These are phyloP conservation scores for Eumerus sabulonum DNA, from an alignment of 2,888 invertebrate species.

Conservation along the genomic window DNA sequence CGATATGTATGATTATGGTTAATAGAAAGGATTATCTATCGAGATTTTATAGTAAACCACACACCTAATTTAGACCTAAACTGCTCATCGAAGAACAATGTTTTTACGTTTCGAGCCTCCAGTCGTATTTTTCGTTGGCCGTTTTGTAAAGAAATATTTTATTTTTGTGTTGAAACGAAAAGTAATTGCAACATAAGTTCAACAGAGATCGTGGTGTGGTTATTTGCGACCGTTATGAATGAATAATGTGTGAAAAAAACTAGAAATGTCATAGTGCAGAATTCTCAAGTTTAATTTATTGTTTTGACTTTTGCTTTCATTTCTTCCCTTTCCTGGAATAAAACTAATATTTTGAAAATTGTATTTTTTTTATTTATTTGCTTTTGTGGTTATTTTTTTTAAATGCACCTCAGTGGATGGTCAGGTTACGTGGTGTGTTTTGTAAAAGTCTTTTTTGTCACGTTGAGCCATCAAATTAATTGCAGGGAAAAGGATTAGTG, in stretches of 20 bases:
- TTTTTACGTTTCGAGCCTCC: conserved; percentile 8
- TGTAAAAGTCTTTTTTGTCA: no score
- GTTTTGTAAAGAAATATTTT: conserved; percentile 13
- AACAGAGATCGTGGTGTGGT: conserved; percentile 9
- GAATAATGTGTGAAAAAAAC: conserved; percentile 1
- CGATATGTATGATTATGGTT: no score
- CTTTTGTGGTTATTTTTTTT: background rate
- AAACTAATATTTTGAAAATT: conserved; percentile 63
- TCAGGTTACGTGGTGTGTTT: no score
- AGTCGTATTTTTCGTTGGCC: conserved; percentile 7
- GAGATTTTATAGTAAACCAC: conserved; percentile 22
- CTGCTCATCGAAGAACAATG: conserved; percentile 22
- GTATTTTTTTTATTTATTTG: background rate
- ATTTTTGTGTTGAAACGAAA: conserved; percentile 47
- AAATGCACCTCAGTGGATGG: no score
- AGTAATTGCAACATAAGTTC: conserved; percentile 4
- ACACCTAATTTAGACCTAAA: background rate
- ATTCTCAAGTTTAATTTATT: conserved; percentile 49
- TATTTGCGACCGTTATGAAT: conserved; percentile 20
- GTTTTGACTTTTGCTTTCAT: conserved; percentile 9
- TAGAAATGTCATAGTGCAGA: conserved; percentile 16
- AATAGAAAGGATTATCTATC: no score
- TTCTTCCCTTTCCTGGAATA: conserved; percentile 45
- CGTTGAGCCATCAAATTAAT: no score
- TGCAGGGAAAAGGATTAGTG: no score